These are phyloP conservation scores for Tapera naevia DNA, from an alignment of 2,797 vertebrate genomes.

Conservation along the genomic window DNA sequence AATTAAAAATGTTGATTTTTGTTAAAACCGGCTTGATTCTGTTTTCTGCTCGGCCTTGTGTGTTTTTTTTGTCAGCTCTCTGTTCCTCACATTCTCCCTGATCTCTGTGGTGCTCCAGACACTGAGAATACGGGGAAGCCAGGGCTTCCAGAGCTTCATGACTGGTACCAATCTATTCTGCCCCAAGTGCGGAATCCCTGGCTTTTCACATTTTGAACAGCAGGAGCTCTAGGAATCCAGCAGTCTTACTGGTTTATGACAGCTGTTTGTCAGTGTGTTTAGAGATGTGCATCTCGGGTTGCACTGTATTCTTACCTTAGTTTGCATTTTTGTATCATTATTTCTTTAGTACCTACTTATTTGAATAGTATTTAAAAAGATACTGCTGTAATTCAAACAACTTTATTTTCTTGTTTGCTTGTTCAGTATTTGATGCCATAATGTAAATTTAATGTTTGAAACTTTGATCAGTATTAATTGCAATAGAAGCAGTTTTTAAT, in stretches of 20 bases:
- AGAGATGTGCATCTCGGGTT: background rate
- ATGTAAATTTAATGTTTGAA: conserved; percentile 5
- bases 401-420: background rate
- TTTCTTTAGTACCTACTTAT: background rate
- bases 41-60: background rate
- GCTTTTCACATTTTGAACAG: background rate
- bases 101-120: background rate
- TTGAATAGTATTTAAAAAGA: background rate
- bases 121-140: background rate
- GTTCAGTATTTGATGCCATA: background rate
- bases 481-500: conserved; percentile 6
- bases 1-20: background rate
- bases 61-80: background rate
- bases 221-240: background rate
- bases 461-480: conserved; percentile 40
- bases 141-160: background rate
- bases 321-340: background rate
- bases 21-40: background rate
- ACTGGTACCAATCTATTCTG: background rate
- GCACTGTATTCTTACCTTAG: background rate
- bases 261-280: background rate
- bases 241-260: background rate
- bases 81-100: rapidly evolving
- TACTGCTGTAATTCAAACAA: background rate
- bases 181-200: background rate